Percentiles rank a stretch among this genome's conserved stretches.
Evolutionary conservation across 2,888 invertebrate genomes (phyloP).

Genomic region (Bibio marci): DNA sequence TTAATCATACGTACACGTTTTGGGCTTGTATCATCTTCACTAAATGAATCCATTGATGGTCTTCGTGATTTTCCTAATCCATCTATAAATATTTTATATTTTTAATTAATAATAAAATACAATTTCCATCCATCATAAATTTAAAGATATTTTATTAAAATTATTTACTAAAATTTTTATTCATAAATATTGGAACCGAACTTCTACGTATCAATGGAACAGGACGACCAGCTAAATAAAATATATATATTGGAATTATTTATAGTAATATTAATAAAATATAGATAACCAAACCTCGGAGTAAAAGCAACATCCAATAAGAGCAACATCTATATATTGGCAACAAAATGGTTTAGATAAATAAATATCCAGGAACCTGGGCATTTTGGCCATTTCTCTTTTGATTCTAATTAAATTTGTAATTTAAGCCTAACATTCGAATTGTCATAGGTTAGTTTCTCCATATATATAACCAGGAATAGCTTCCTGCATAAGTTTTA

Average conservation of each 20-base stretch:
- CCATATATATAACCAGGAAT: too few species aligned
- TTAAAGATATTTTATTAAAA: neutral
- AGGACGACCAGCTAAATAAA: slow-evolving; percentile 7
- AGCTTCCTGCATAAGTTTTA: too few species aligned
- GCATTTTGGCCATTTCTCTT: too few species aligned
- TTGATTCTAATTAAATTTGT: too few species aligned
- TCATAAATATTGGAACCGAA: slow-evolving; percentile 10
- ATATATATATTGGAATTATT: neutral
- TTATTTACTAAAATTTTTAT: slow-evolving; percentile 6
- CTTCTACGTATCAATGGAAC: slow-evolving; percentile 10
- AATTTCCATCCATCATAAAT: neutral
- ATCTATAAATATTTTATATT: neutral
- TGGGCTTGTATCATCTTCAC: slow-evolving; percentile 13
- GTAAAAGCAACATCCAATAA: too few species aligned
- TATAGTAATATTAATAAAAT: too few species aligned
- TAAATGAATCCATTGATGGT: slow-evolving; percentile 17
- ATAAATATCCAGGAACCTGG: too few species aligned
- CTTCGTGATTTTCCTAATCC: slow-evolving; percentile 11
- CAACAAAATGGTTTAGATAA: too few species aligned
- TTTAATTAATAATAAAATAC: too few species aligned
- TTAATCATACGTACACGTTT: slow-evolving; percentile 27
- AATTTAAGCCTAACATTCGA: too few species aligned
- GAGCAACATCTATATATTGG: too few species aligned
- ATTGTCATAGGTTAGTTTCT: too few species aligned
- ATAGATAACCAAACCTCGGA: neutral